These are phyloP conservation scores for Rotaria macrura DNA, from an alignment of 2,888 invertebrate genomes.

Conservation along the genomic window DNA sequence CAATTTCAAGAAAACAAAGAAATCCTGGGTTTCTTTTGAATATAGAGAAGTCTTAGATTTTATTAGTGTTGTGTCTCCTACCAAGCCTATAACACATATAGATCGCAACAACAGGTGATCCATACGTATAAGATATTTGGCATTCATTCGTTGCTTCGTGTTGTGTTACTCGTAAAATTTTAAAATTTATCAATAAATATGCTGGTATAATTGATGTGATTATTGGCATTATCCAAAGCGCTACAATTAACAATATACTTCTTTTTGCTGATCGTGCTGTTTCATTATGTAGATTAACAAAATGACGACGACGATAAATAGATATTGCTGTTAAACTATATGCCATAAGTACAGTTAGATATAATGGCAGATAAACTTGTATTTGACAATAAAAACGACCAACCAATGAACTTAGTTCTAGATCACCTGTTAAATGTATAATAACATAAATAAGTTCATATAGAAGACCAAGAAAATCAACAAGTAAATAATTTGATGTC, in stretches of 20 bases:
- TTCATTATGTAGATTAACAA: background rate
- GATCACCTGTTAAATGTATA: conserved; percentile 17
- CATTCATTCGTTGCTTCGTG: conserved; percentile 12
- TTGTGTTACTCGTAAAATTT: background rate
- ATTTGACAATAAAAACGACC: conserved; percentile 16
- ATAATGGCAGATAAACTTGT: conserved; percentile 2
- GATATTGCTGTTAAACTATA: conserved; percentile 13
- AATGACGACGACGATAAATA: background rate
- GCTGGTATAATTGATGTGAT: background rate
- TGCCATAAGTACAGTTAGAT: background rate
- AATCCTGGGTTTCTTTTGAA: too few relatives aligned
- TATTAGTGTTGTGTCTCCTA: too few relatives aligned
- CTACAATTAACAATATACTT: background rate
- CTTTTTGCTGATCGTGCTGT: background rate
- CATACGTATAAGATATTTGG: conserved; percentile 2
- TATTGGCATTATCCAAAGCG: background rate
- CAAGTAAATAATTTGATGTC: conserved; percentile 16
- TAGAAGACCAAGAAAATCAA: background rate
- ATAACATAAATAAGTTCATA: background rate
- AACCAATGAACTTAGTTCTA: background rate
- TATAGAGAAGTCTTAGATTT: too few relatives aligned
- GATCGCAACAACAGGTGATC: background rate
- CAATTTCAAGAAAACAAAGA: too few relatives aligned
- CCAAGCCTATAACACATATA: conserved; percentile 14
- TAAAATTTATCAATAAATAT: background rate